phyloP scores from a whole-genome alignment of 92 coral and sea anemone genomes.

The Anthopleura xanthogrammica region DNA sequence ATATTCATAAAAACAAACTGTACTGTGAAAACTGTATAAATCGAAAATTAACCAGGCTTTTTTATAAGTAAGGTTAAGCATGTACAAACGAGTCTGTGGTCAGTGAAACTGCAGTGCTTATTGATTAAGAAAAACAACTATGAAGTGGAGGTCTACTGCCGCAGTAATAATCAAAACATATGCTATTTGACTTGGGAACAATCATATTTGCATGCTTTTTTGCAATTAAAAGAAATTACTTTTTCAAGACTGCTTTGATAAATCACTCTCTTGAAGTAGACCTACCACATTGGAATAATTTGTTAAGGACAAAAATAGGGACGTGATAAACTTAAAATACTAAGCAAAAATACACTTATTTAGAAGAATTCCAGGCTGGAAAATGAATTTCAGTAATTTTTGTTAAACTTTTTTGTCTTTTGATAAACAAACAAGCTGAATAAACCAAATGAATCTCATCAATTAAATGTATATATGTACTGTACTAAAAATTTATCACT shows the following conservation, averaged over 20 bases:
- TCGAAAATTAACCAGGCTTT: too few relatives aligned
- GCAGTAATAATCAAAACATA: background rate
- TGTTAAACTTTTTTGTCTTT: background rate
- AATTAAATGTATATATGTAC: background rate
- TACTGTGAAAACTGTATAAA: too few relatives aligned
- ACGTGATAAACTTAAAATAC: background rate
- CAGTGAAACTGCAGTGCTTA: too few relatives aligned
- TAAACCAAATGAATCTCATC: background rate
- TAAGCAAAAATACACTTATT: background rate
- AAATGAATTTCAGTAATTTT: background rate
- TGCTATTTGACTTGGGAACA: background rate
- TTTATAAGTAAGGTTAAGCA: too few relatives aligned
- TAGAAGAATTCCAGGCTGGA: background rate
- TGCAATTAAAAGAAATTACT: background rate
- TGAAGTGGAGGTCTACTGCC: background rate
- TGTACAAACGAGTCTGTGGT: too few relatives aligned
- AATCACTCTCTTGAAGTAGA: background rate
- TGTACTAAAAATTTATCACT: background rate
- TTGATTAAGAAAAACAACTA: too few relatives aligned
- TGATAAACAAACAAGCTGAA: background rate
- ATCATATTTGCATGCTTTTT: background rate
- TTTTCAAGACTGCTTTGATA: background rate
- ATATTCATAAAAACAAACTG: too few relatives aligned
- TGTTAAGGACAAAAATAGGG: background rate
- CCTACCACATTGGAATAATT: background rate